Percentiles rank a stretch among this genome's conserved stretches.
Evolutionary conservation across 2,113 vertebrate species (phyloP).

Genomic region (Urocynchramus pylzowi): DNA sequence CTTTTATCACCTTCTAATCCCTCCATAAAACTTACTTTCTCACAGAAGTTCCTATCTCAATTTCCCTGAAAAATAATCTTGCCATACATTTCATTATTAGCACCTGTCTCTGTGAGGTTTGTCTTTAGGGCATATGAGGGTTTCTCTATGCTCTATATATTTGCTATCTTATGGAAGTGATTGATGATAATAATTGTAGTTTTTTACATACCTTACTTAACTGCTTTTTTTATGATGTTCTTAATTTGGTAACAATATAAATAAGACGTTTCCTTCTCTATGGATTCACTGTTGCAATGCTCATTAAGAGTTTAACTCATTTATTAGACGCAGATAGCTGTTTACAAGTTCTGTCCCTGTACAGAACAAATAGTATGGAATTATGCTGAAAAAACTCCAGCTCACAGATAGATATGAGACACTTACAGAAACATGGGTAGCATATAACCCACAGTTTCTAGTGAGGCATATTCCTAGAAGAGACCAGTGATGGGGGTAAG

Average conservation of each 20-base stretch:
- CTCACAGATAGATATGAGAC: neutral
- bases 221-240: neutral
- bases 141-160: neutral
- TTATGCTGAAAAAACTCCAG: neutral
- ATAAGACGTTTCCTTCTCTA: neutral
- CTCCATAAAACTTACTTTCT: neutral
- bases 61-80: conserved; percentile 23
- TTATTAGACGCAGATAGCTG: neutral
- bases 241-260: neutral
- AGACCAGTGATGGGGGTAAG: neutral
- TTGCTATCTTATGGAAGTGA: neutral
- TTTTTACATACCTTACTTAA: neutral
- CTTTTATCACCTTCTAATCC: conserved; percentile 17
- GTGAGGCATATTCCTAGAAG: neutral
- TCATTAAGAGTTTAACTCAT: neutral
- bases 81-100: neutral
- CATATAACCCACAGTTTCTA: neutral
- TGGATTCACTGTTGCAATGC: neutral
- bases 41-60: neutral
- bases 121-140: neutral
- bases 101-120: neutral
- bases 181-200: neutral
- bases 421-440: neutral
- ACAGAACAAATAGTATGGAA: neutral
- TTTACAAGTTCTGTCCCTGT: neutral